Percentiles rank a stretch among this genome's conserved stretches.
These are phyloP conservation scores for Meloidogyne floridensis DNA, from an alignment of 1,140 invertebrate genomes.

Conservation along the genomic window DNA sequence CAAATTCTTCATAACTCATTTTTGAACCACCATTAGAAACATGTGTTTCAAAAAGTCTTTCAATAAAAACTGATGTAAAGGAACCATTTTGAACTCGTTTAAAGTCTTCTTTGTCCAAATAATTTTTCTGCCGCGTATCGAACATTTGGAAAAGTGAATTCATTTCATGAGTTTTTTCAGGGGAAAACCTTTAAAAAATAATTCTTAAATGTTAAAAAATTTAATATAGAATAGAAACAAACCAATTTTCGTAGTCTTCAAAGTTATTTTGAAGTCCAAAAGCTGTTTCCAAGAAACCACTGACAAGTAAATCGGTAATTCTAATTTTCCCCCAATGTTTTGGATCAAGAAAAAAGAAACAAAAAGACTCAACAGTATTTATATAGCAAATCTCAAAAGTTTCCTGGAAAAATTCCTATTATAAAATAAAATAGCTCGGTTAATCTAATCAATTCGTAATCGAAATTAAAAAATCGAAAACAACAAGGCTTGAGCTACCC, in stretches of 20 bases:
- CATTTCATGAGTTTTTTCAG: slow-evolving; percentile 39
- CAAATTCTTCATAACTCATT: slow-evolving; percentile 43
- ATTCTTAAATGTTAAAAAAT: background rate
- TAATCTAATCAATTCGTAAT: no score
- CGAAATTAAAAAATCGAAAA: no score
- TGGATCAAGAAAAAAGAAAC: slow-evolving; percentile 44
- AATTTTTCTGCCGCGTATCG: slow-evolving; percentile 24
- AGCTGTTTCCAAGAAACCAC: slow-evolving; percentile 39
- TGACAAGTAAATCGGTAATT: slow-evolving; percentile 39
- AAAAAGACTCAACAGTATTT: slow-evolving; percentile 38
- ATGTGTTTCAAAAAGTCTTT: slow-evolving; percentile 37
- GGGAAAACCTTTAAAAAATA: slow-evolving; percentile 39
- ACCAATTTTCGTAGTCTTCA: slow-evolving; percentile 42
- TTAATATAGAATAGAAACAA: slow-evolving; percentile 16
- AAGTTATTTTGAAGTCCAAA: slow-evolving; percentile 32
- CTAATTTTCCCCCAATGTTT: slow-evolving; percentile 36
- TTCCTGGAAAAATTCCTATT: slow-evolving; percentile 21
- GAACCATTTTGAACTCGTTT: slow-evolving; percentile 23
- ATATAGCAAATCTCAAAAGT: slow-evolving; percentile 29
- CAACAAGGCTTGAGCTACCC: no score
- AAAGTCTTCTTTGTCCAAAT: slow-evolving; percentile 30
- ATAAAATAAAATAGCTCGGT: no score
- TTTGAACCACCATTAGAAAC: slow-evolving; percentile 28
- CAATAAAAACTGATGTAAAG: slow-evolving; percentile 35
- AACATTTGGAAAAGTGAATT: slow-evolving; percentile 38